phyloP scores from a whole-genome alignment of 1,140 invertebrate genomes.

The Diorhabda sublineata region DNA sequence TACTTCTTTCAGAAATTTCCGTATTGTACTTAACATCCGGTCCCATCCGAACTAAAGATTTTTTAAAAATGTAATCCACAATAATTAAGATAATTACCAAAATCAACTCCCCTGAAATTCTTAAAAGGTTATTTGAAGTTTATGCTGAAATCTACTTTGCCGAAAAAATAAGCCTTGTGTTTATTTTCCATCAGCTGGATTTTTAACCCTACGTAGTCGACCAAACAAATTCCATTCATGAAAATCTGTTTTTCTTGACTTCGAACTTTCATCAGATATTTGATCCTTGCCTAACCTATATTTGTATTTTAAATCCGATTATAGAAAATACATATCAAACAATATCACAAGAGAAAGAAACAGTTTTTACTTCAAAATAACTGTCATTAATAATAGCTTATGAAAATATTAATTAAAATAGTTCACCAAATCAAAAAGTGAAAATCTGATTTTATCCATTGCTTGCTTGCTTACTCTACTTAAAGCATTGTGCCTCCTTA shows the following conservation, averaged over 20 bases:
- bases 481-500: no score
- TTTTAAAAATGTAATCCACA: neutral
- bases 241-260: neutral
- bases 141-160: constrained; percentile 35
- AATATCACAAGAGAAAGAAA: no score
- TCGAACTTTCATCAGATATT: constrained; percentile 27
- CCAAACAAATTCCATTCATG: constrained; percentile 18
- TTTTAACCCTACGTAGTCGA: constrained; percentile 37
- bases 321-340: constrained; percentile 37
- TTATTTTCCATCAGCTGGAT: constrained; percentile 44
- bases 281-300: constrained; percentile 40
- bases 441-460: no score
- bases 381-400: no score
- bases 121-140: constrained; percentile 33
- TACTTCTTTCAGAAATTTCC: no score
- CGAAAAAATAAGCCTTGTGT: constrained; percentile 40
- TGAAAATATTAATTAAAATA: no score
- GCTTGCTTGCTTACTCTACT: no score
- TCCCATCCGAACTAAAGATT: no score
- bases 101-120: constrained; percentile 22
- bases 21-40: no score
- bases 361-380: no score
- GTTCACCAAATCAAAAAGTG: no score
- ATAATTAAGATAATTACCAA: constrained; percentile 32
- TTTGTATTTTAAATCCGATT: constrained; percentile 41